phyloP scores from a whole-genome alignment of 2,888 invertebrate species.

The Chrysodeixis includens region DNA sequence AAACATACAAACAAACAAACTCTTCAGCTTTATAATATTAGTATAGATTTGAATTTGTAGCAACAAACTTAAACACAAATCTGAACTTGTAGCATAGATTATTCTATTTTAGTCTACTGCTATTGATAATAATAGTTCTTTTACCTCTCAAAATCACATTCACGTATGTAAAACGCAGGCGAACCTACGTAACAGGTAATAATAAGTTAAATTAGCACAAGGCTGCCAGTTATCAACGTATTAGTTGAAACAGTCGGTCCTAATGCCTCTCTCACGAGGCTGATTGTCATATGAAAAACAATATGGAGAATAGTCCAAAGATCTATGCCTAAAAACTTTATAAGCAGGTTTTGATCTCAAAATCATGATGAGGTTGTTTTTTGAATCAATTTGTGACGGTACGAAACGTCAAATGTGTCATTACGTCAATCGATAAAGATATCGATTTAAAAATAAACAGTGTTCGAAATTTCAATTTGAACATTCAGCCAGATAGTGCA shows the following conservation, averaged over 20 bases:
- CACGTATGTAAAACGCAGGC: slow-evolving; percentile 31
- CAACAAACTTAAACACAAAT: no score
- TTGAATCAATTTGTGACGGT: neutral
- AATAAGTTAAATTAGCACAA: slow-evolving; percentile 76
- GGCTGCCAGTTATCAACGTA: slow-evolving; percentile 70
- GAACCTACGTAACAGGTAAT: slow-evolving; percentile 64
- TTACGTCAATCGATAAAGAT: neutral
- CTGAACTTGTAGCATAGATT: neutral
- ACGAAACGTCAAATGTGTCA: neutral
- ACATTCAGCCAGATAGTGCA: slow-evolving; percentile 2
- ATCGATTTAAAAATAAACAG: no score
- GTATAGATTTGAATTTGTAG: no score
- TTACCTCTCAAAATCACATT: slow-evolving; percentile 7
- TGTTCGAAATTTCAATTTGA: neutral
- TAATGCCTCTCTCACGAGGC: slow-evolving; percentile 65
- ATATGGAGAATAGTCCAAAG: slow-evolving; percentile 20
- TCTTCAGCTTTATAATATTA: no score
- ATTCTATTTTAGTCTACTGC: neutral
- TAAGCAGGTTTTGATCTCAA: neutral
- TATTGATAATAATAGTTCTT: neutral
- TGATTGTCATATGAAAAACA: slow-evolving; percentile 53
- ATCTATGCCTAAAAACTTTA: neutral
- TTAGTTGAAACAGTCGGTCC: slow-evolving; percentile 43
- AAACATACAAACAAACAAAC: no score
- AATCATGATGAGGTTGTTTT: neutral